Evolutionary conservation across 2,888 invertebrate species (phyloP).

Genomic region (Listrodromus nycthemerus): DNA sequence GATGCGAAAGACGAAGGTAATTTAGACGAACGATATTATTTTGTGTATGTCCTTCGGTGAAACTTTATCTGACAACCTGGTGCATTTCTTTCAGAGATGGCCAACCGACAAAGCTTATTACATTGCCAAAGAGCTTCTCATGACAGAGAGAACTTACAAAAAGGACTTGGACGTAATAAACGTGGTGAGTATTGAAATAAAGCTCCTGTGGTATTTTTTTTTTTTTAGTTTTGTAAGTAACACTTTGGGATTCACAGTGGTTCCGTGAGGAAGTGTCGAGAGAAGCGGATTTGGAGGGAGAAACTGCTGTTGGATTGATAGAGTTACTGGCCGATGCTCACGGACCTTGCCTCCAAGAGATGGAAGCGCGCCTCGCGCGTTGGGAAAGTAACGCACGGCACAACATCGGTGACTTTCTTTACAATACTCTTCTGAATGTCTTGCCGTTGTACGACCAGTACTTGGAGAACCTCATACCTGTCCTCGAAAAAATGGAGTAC

Average conservation of each 20-base stretch:
- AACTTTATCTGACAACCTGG: not conserved
- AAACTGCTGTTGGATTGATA: conserved; percentile 87
- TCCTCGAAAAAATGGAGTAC: conserved; percentile 92
- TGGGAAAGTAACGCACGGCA: conserved; percentile 90
- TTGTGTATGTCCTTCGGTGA: not conserved
- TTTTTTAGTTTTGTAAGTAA: not conserved
- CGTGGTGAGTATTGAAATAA: conserved; percentile 87
- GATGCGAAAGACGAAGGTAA: conserved; percentile 75
- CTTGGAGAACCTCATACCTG: conserved; percentile 90
- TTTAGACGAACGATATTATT: not conserved
- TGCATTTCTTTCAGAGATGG: conserved; percentile 85
- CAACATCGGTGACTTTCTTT: conserved; percentile 91
- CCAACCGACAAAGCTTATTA: conserved; percentile 91
- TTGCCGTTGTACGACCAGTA: conserved; percentile 90
- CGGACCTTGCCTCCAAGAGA: conserved; percentile 91
- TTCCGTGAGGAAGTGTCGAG: conserved; percentile 90
- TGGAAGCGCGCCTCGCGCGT: conserved; percentile 90
- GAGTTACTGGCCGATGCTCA: conserved; percentile 93
- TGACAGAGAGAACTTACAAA: conserved; percentile 98
- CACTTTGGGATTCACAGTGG: conserved; percentile 86
- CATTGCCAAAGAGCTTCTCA: conserved; percentile 96
- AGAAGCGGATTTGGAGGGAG: conserved; percentile 87
- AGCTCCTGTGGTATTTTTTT: not conserved
- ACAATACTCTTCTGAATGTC: conserved; percentile 88
- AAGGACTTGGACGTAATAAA: conserved; percentile 97